Evolutionary conservation across 2,797 vertebrate species (phyloP).

Genomic region (Limosa lapponica): DNA sequence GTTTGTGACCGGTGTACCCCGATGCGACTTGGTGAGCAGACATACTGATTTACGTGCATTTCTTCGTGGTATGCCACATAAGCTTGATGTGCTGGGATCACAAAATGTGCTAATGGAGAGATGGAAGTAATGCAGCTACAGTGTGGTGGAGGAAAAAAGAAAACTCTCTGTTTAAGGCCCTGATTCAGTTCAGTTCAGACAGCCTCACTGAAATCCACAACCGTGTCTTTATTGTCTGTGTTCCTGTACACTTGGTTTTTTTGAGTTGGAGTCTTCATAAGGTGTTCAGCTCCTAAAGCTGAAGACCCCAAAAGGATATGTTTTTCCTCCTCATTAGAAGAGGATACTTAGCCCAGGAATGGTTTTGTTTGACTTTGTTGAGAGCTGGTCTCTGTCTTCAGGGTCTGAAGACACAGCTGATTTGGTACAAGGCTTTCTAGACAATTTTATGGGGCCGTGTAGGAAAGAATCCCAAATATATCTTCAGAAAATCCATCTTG

Average conservation of each 20-base stretch:
- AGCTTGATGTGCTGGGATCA: not conserved
- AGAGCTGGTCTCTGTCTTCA: not conserved
- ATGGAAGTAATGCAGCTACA: not conserved
- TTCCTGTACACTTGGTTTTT: not conserved
- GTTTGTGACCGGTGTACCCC: slow-evolving; percentile 84
- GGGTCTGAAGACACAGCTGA: not conserved
- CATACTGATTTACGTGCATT: not conserved
- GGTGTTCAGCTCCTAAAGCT: not conserved
- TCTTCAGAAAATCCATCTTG: not conserved
- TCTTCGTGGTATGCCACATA: not conserved
- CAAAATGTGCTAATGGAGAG: not conserved
- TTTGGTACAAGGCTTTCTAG: not conserved
- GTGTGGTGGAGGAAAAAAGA: not conserved
- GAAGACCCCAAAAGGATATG: not conserved
- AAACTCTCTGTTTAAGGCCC: not conserved
- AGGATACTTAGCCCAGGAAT: not conserved
- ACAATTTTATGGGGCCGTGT: not conserved
- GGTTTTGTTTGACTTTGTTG: not conserved
- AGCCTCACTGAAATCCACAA: not conserved
- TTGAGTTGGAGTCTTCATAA: not conserved
- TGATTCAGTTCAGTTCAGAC: not conserved
- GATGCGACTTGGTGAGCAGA: slow-evolving; percentile 86
- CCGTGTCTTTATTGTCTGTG: not conserved
- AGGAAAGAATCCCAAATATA: not conserved
- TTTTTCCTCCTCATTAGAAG: not conserved